phyloP scores from a whole-genome alignment of 2,113 vertebrate species.

The Vidua macroura region DNA sequence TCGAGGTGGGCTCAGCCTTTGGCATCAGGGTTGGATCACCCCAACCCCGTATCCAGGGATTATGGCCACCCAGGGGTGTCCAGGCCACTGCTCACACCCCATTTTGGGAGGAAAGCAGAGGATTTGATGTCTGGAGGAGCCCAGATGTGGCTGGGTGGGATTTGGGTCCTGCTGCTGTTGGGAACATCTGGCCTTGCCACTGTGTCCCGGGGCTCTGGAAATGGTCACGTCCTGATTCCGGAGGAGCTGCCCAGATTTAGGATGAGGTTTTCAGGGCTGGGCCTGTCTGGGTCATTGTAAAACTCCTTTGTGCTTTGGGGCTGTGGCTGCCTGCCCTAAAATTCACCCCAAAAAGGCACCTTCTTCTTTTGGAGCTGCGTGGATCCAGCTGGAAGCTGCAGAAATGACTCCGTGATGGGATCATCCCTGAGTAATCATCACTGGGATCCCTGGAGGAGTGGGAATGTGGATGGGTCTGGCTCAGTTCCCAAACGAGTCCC shows the following conservation, averaged over 20 bases:
- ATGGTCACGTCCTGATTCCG: neutral
- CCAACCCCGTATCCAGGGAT: rapidly evolving
- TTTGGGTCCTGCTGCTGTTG: neutral
- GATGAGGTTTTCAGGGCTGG: neutral
- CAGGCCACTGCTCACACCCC: rapidly evolving
- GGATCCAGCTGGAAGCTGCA: neutral
- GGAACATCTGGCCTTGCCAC: neutral
- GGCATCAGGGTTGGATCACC: neutral
- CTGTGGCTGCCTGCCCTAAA: neutral
- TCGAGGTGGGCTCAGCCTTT: neutral
- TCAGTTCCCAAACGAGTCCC: neutral
- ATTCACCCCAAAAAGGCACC: neutral
- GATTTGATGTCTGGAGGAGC: neutral
- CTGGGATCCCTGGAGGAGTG: neutral
- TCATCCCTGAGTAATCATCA: rapidly evolving
- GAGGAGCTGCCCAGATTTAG: neutral
- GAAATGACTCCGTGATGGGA: rapidly evolving
- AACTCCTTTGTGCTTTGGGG: neutral
- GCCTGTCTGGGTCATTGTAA: neutral
- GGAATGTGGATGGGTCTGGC: neutral
- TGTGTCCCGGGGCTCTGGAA: neutral
- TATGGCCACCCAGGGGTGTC: neutral
- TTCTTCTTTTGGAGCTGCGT: neutral
- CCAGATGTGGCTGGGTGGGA: neutral
- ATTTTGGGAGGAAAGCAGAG: rapidly evolving